phyloP scores from a whole-genome alignment of 2,888 invertebrate genomes.

The Lapara coniferarum region DNA sequence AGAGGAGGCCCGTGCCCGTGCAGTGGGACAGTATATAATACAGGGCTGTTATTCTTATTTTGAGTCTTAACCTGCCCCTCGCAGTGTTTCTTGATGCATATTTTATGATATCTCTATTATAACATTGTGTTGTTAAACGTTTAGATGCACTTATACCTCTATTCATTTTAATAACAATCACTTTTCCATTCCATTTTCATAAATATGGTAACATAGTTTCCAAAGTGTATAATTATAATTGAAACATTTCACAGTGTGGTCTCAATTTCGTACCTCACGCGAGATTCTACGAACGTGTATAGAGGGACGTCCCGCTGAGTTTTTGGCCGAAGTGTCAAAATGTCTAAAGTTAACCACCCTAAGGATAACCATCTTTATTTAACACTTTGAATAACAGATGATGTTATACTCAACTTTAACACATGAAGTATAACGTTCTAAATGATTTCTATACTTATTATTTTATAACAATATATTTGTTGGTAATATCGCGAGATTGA shows the following conservation, averaged over 20 bases:
- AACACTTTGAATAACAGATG: slow-evolving; percentile 33
- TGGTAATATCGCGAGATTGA: slow-evolving; percentile 63
- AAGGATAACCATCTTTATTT: slow-evolving; percentile 34
- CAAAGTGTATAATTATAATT: slow-evolving; percentile 51
- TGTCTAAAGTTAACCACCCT: slow-evolving; percentile 72
- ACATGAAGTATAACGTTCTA: background rate
- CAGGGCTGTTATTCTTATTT: no score
- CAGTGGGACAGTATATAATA: no score
- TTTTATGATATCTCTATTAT: no score
- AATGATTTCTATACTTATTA: background rate
- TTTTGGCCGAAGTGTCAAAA: slow-evolving; percentile 81
- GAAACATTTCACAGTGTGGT: slow-evolving; percentile 66
- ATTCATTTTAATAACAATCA: background rate
- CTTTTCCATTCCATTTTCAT: background rate
- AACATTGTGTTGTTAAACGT: no score
- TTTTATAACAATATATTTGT: slow-evolving; percentile 33
- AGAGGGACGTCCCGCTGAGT: slow-evolving; percentile 73
- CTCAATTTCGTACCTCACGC: slow-evolving; percentile 72
- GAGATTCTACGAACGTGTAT: slow-evolving; percentile 74
- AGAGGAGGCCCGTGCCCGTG: no score
- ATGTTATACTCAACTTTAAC: slow-evolving; percentile 1
- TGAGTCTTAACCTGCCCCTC: no score
- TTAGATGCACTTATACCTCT: no score
- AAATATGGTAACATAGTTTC: slow-evolving; percentile 9
- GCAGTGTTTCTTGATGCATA: no score